These are phyloP conservation scores for Microplitis mediator DNA, from an alignment of 1,140 invertebrate species.

Conservation along the genomic window DNA sequence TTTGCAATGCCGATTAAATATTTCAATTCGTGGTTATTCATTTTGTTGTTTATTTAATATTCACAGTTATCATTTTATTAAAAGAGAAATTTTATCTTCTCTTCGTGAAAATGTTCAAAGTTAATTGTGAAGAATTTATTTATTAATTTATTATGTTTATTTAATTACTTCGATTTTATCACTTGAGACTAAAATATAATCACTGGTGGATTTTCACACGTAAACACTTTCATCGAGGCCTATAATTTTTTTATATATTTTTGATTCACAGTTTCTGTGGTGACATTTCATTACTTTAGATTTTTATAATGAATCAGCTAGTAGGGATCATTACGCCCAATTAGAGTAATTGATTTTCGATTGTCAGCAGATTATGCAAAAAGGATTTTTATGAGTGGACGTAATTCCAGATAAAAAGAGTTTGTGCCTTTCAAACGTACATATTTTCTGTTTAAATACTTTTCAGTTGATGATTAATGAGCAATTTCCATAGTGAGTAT, in stretches of 20 bases:
- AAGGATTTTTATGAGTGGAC: no score
- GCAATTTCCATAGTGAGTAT: not conserved
- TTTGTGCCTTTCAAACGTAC: no score
- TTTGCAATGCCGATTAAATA: not conserved
- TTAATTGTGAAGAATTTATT: no score
- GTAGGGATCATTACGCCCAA: no score
- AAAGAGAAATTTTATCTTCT: no score
- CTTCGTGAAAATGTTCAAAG: no score
- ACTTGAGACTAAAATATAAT: not conserved
- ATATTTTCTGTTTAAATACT: no score
- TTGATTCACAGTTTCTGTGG: no score
- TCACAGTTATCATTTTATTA: not conserved
- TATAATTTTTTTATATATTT: slow-evolving; percentile 2
- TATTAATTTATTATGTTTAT: not conserved
- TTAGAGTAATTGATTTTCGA: not conserved
- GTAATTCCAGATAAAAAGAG: no score
- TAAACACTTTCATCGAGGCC: slow-evolving; percentile 3
- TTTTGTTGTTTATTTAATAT: not conserved
- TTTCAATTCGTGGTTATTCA: not conserved
- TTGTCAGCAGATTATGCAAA: not conserved
- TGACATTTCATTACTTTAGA: no score
- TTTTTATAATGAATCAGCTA: no score
- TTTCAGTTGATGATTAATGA: no score
- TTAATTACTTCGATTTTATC: not conserved
- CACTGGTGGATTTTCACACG: not conserved